Conservation (phyloP, 2,797 vertebrate species). For the Otolemur crassicaudatus region DNA sequence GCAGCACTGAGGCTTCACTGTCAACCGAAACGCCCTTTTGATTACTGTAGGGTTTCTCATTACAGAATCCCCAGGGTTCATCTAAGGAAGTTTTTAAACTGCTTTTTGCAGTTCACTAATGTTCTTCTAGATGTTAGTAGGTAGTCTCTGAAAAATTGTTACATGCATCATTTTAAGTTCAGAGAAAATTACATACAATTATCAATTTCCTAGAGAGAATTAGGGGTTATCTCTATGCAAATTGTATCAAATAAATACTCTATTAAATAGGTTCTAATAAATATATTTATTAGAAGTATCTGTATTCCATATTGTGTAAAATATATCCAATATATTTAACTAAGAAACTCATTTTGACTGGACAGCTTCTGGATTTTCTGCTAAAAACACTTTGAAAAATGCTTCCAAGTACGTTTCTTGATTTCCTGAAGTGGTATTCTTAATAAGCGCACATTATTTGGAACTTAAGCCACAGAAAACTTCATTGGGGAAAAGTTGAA, state of each 20-base stretch:
- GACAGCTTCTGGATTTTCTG: neutral
- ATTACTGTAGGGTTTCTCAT: neutral
- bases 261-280: neutral
- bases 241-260: neutral
- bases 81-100: neutral
- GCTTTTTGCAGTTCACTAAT: neutral
- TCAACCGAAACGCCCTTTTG: neutral
- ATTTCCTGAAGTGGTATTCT: neutral
- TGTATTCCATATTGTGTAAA: neutral
- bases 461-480: neutral
- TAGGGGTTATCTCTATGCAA: neutral
- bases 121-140: neutral
- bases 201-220: neutral
- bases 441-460: neutral
- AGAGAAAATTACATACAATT: neutral
- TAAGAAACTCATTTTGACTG: neutral
- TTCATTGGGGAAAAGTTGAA: neutral
- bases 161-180: neutral
- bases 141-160: neutral
- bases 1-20: neutral
- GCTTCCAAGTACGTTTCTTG: neutral
- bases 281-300: neutral
- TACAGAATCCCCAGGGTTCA: neutral
- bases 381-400: conserved; percentile 16
- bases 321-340: neutral